Conservation (phyloP, 2,888 invertebrate species). For the Brachypalpus laphriformis region DNA sequence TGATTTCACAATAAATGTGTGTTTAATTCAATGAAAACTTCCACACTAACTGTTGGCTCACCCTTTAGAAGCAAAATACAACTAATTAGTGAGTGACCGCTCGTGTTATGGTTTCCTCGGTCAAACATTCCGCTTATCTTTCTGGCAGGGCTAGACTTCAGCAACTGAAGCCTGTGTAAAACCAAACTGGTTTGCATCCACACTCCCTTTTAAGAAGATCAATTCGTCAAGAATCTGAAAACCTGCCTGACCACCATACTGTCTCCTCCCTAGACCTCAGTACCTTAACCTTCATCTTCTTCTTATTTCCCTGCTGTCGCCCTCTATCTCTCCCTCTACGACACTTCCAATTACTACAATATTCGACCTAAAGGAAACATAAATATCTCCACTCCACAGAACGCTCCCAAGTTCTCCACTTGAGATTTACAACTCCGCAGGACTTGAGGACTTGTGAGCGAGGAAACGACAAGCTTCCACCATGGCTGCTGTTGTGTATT, state of each 20-base stretch:
- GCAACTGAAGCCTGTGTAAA: no score
- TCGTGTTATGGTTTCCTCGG: no score
- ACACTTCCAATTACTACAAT: slow-evolving; percentile 59
- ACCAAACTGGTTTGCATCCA: no score
- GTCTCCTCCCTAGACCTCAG: not conserved
- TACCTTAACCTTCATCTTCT: not conserved
- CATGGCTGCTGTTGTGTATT: slow-evolving; percentile 24
- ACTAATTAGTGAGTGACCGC: no score
- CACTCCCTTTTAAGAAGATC: no score
- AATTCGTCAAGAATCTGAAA: no score
- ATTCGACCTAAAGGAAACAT: slow-evolving; percentile 58
- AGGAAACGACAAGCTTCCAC: slow-evolving; percentile 1
- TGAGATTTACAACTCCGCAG: slow-evolving; percentile 52
- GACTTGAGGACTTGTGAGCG: slow-evolving; percentile 4
- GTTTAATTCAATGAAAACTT: no score
- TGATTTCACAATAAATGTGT: no score
- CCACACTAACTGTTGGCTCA: no score
- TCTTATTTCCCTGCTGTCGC: not conserved
- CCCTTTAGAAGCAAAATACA: no score
- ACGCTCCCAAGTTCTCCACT: slow-evolving; percentile 13
- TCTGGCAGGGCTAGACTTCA: no score
- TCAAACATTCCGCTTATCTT: no score
- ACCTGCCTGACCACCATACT: slow-evolving; percentile 14
- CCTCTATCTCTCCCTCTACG: slow-evolving; percentile 7
- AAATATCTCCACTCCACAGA: slow-evolving; percentile 45